Evolutionary conservation across 2,797 vertebrate species (phyloP).

Genomic region (Enteromius unitaeniatus): DNA sequence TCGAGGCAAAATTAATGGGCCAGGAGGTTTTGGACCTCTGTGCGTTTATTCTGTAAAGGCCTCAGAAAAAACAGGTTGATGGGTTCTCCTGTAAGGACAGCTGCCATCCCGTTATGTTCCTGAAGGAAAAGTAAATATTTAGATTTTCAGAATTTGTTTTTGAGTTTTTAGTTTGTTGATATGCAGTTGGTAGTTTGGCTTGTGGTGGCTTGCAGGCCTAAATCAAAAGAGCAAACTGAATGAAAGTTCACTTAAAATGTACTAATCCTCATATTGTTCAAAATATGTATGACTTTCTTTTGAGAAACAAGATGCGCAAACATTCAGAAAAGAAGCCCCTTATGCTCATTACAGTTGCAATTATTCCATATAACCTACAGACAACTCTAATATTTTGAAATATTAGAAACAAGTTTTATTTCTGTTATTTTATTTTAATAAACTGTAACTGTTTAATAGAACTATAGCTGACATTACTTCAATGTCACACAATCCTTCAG

Average conservation of each 20-base stretch:
- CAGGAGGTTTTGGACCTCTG: not conserved
- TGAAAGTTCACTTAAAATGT: not conserved
- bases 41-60: not conserved
- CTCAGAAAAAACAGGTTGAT: not conserved
- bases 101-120: conserved; percentile 25
- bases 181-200: not conserved
- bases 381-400: not conserved
- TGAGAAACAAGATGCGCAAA: not conserved
- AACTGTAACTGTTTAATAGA: not conserved
- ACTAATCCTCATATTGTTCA: not conserved
- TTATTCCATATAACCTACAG: not conserved
- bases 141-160: not conserved
- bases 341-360: not conserved
- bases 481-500: not conserved
- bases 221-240: not conserved
- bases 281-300: not conserved
- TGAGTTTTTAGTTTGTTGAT: not conserved
- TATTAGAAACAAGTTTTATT: not conserved
- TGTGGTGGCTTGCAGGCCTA: not conserved
- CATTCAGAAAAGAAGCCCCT: not conserved
- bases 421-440: not conserved
- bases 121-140: conserved; percentile 43
- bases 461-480: not conserved
- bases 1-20: not conserved
- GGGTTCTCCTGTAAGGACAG: not conserved